Percentiles rank a stretch among this genome's conserved stretches.
Evolutionary conservation across 2,113 vertebrate species (phyloP).

Genomic region (Pygoscelis adeliae): DNA sequence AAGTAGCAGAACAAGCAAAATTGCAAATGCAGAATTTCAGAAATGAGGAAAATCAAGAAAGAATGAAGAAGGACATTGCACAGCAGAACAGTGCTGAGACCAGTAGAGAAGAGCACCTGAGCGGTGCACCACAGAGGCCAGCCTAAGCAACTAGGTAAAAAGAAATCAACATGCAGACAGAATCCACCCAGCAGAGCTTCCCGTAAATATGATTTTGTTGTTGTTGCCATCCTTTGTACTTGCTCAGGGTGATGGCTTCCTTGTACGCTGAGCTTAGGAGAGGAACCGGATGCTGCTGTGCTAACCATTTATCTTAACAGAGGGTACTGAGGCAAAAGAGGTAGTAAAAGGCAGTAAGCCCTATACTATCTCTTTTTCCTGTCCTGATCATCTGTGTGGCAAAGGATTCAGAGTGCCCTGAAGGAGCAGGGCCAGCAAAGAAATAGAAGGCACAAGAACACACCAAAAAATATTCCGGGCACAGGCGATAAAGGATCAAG

Average conservation of each 20-base stretch:
- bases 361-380: neutral
- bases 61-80: neutral
- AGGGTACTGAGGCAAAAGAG: neutral
- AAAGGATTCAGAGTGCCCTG: neutral
- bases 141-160: neutral
- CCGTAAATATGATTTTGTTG: neutral
- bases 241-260: neutral
- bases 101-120: neutral
- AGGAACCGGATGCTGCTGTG: neutral
- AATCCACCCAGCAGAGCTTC: neutral
- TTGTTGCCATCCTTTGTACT: neutral
- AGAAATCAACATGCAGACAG: neutral
- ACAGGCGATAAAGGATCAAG: accelerated
- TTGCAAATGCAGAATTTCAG: neutral
- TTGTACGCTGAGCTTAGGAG: neutral
- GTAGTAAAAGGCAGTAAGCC: neutral
- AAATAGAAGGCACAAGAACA: neutral
- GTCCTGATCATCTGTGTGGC: too few species aligned
- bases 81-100: neutral
- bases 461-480: neutral
- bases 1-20: neutral
- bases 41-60: neutral
- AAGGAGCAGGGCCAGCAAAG: neutral
- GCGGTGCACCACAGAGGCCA: neutral
- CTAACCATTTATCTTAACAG: neutral